Percentiles rank a stretch among this genome's conserved stretches.
Evolutionary conservation across 2,888 invertebrate species (phyloP).

Genomic region (Lepidonotus clava): DNA sequence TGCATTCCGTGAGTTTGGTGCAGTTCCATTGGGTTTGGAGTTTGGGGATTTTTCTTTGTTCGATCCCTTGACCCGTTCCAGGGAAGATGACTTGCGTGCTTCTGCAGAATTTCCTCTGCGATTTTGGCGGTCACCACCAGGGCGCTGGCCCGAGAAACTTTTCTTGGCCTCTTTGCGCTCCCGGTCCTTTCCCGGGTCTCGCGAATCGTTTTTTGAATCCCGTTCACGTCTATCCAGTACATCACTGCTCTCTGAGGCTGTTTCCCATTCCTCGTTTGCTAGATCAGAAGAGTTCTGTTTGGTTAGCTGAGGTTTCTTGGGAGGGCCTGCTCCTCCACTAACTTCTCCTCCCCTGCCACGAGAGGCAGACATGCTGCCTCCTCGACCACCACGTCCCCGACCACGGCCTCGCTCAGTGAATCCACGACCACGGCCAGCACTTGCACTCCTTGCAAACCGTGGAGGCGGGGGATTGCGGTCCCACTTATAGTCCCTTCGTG

Average conservation of each 20-base stretch:
- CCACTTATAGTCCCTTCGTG: conserved; percentile 49
- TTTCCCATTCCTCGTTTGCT: conserved; percentile 86
- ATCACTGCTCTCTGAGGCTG: conserved; percentile 89
- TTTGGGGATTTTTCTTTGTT: conserved; percentile 74
- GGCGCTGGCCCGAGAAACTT: conserved; percentile 80
- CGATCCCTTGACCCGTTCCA: conserved; percentile 68
- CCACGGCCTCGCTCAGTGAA: conserved; percentile 34
- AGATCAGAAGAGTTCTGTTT: conserved; percentile 76
- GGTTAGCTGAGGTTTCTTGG: conserved; percentile 73
- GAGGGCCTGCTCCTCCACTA: conserved; percentile 61
- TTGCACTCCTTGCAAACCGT: conserved; percentile 51
- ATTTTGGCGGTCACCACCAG: conserved; percentile 77
- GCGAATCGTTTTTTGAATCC: conserved; percentile 66
- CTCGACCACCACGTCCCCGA: conserved; percentile 58
- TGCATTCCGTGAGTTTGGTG: conserved; percentile 48
- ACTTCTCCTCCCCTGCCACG: conserved; percentile 36
- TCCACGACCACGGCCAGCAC: conserved; percentile 21
- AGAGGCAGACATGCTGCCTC: conserved; percentile 40
- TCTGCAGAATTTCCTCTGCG: conserved; percentile 64
- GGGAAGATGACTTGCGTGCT: conserved; percentile 62
- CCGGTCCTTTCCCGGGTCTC: conserved; percentile 64
- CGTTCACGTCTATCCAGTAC: conserved; percentile 71
- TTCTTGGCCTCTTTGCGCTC: conserved; percentile 71
- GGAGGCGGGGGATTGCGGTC: conserved; percentile 58
- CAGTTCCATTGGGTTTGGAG: conserved; percentile 74